A percentile compares a stretch with the other conserved stretches of the same genome.
Conservation (phyloP, 2,888 invertebrate species). For the Arenicola marina region DNA sequence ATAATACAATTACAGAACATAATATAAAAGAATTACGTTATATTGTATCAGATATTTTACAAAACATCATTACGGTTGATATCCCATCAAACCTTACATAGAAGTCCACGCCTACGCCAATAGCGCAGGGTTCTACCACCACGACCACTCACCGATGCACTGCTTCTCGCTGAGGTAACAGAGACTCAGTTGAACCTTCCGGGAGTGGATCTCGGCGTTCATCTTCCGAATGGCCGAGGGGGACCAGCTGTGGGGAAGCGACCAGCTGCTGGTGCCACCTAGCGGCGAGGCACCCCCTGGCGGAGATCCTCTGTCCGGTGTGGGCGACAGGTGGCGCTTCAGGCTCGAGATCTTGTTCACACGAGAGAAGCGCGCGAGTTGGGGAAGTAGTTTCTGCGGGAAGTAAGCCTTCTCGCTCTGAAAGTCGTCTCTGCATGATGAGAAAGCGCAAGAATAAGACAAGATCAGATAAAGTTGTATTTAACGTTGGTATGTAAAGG, state of each 20-base stretch:
- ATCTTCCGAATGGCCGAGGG: constrained; percentile 32
- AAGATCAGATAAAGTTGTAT: no score
- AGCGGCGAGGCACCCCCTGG: no score
- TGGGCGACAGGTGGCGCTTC: not conserved
- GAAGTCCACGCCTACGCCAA: no score
- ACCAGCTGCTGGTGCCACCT: not conserved
- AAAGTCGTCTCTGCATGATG: constrained; percentile 6
- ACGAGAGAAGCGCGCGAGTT: constrained; percentile 18
- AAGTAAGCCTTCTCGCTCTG: constrained; percentile 20
- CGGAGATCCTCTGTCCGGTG: no score
- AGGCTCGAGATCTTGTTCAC: constrained; percentile 12
- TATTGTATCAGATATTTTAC: no score
- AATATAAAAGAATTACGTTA: no score
- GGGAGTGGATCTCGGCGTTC: constrained; percentile 24
- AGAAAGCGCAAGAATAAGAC: not conserved
- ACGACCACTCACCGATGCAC: constrained; percentile 22
- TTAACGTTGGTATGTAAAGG: no score
- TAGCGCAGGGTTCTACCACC: no score
- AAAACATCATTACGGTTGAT: no score
- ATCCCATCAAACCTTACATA: no score
- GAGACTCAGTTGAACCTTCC: constrained; percentile 22
- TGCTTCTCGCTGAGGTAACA: constrained; percentile 30
- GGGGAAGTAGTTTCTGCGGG: constrained; percentile 28
- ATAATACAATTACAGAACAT: no score
- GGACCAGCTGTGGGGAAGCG: constrained; percentile 24